Evolutionary conservation across 2,888 invertebrate genomes (phyloP).

Genomic region (Cynaeus angustus): DNA sequence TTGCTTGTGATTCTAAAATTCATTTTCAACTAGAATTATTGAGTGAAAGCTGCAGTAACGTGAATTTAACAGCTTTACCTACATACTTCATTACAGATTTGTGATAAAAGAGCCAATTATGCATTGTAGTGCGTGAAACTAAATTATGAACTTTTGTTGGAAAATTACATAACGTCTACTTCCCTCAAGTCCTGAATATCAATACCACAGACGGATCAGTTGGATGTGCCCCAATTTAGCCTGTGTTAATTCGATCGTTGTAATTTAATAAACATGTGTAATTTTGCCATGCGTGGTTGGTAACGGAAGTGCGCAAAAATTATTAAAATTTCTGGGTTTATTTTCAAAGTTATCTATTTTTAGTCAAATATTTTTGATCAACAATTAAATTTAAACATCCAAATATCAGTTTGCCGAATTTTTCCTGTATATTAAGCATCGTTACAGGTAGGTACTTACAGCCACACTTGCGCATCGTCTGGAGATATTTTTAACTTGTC

Average conservation of each 20-base stretch:
- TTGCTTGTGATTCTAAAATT: background rate
- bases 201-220: background rate
- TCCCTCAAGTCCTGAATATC: background rate
- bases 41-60: too few relatives aligned
- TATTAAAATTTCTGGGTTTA: constrained; percentile 12
- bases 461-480: constrained; percentile 13
- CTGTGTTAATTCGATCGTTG: constrained; percentile 10
- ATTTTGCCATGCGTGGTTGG: constrained; percentile 4
- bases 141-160: background rate
- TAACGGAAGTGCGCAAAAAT: constrained; percentile 32
- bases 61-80: too few relatives aligned
- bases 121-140: too few relatives aligned
- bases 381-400: too few relatives aligned
- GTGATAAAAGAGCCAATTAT: too few relatives aligned
- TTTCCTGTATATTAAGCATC: too few relatives aligned
- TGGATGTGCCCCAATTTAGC: background rate
- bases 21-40: background rate
- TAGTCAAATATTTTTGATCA: background rate
- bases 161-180: background rate
- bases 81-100: too few relatives aligned
- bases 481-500: constrained; percentile 7
- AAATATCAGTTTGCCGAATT: background rate
- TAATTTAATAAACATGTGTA: constrained; percentile 4
- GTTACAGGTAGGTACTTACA: background rate
- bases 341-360: too few relatives aligned